Evolutionary conservation across 1,140 invertebrate species (phyloP).

Genomic region (Megathymus violae): DNA sequence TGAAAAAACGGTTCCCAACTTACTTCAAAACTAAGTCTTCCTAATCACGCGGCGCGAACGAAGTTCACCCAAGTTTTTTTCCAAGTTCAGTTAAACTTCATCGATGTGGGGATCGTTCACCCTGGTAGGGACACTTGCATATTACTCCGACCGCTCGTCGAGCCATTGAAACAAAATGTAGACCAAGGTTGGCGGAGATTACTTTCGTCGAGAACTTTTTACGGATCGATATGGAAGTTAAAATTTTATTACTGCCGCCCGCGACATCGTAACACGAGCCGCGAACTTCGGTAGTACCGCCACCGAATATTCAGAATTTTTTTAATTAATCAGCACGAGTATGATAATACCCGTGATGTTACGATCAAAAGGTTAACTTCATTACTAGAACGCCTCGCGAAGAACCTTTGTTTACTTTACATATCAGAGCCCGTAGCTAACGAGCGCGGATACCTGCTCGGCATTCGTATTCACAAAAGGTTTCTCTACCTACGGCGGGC

Average conservation of each 20-base stretch:
- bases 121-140: conserved; percentile 80
- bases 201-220: conserved; percentile 78
- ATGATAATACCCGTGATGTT: conserved; percentile 21
- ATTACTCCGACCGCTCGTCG: conserved; percentile 59
- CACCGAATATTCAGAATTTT: conserved; percentile 44
- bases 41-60: conserved; percentile 81
- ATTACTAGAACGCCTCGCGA: conserved; percentile 54
- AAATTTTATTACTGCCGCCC: conserved; percentile 67
- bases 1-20: conserved; percentile 80
- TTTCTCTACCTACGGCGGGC: conserved; percentile 79
- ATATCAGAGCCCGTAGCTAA: conserved; percentile 77
- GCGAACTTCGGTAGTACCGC: conserved; percentile 14
- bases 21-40: conserved; percentile 82
- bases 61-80: conserved; percentile 78
- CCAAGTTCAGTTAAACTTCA: conserved; percentile 78
- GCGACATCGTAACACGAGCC: conserved; percentile 55
- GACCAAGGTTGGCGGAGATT: conserved; percentile 79
- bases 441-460: conserved; percentile 78
- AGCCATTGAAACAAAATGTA: conserved; percentile 78
- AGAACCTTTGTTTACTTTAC: conserved; percentile 81
- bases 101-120: conserved; percentile 79
- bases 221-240: conserved; percentile 77
- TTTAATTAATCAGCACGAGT: conserved; percentile 39
- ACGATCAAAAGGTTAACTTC: conserved; percentile 45
- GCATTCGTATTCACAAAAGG: conserved; percentile 82